phyloP scores from a whole-genome alignment of 1,140 invertebrate species.

The Microplitis mediator region DNA sequence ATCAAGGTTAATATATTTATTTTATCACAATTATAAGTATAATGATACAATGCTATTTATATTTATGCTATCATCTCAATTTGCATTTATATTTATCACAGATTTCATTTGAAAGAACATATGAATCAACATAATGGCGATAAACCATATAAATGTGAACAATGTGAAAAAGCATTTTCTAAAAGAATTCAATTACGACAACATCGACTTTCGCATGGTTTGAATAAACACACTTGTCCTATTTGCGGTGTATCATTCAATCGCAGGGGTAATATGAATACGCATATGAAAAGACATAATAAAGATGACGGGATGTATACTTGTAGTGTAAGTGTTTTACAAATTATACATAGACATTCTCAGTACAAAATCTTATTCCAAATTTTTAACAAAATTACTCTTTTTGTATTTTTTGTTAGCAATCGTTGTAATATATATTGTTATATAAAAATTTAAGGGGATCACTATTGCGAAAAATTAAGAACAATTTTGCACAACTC shows the following conservation, averaged over 20 bases:
- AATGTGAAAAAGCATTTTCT: conserved; percentile 59
- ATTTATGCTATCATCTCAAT: too few relatives aligned
- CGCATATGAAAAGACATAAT: conserved; percentile 50
- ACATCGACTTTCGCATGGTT: conserved; percentile 49
- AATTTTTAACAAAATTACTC: background rate
- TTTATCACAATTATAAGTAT: conserved; percentile 9
- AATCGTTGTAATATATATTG: too few relatives aligned
- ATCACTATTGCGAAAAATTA: too few relatives aligned
- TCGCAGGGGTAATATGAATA: conserved; percentile 55
- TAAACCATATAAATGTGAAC: conserved; percentile 56
- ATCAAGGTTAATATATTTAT: conserved; percentile 42
- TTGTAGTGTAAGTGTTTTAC: conserved; percentile 47
- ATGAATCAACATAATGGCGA: conserved; percentile 55
- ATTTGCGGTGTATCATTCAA: conserved; percentile 49
- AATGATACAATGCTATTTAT: too few relatives aligned
- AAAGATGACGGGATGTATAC: conserved; percentile 41
- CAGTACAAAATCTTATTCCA: conserved; percentile 3
- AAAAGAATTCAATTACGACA: conserved; percentile 54
- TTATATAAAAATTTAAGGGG: too few relatives aligned
- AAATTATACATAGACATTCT: background rate
- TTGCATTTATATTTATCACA: conserved; percentile 21
- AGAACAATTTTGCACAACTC: too few relatives aligned
- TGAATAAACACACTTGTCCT: conserved; percentile 46
- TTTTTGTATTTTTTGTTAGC: too few relatives aligned
- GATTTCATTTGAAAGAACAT: conserved; percentile 56